Conservation (phyloP, 2,113 vertebrate genomes). For the Raja brachyura region DNA sequence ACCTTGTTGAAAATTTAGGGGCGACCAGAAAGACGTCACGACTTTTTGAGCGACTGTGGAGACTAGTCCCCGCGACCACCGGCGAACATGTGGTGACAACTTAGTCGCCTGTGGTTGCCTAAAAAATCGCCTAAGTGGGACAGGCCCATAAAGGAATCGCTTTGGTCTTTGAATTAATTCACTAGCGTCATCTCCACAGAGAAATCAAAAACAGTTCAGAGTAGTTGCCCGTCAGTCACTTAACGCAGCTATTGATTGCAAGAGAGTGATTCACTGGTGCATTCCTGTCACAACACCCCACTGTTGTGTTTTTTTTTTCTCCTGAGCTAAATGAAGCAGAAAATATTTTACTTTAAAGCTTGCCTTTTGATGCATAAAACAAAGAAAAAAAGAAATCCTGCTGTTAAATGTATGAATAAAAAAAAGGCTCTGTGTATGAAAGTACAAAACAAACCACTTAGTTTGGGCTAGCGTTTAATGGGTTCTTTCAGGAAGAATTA, state of each 20-base stretch:
- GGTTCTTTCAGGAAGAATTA: not conserved
- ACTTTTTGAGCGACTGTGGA: too few species aligned
- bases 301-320: not conserved
- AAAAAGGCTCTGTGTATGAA: not conserved
- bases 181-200: not conserved
- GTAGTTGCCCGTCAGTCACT: not conserved
- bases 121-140: too few species aligned
- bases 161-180: slow-evolving; percentile 14
- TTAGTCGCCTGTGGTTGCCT: too few species aligned
- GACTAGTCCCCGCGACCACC: too few species aligned
- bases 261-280: not conserved
- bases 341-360: not conserved
- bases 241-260: not conserved
- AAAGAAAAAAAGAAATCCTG: not conserved
- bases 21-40: too few species aligned
- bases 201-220: not conserved
- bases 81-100: too few species aligned
- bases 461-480: not conserved
- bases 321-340: not conserved
- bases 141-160: not conserved
- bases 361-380: not conserved
- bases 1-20: too few species aligned
- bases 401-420: not conserved
- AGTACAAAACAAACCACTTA: not conserved
- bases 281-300: not conserved